Evolutionary conservation across 2,113 vertebrate genomes (phyloP).

Genomic region (Sakesphorus luctuosus): DNA sequence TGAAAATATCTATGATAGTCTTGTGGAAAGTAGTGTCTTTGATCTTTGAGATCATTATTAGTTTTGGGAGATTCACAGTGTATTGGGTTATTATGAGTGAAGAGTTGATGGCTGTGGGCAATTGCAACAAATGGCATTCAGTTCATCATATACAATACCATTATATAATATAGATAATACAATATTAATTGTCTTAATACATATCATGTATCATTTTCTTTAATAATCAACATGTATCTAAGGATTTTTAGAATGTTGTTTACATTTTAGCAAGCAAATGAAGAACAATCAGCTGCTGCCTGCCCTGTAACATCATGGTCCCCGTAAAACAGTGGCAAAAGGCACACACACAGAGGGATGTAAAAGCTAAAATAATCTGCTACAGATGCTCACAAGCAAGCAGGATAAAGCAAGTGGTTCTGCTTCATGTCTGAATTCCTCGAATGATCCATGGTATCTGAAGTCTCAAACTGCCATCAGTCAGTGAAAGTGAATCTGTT

Average conservation of each 20-base stretch:
- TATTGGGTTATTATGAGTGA: not conserved
- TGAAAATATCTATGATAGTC: not conserved
- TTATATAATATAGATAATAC: not conserved
- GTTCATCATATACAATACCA: not conserved
- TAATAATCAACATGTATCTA: not conserved
- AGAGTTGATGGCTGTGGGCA: not conserved
- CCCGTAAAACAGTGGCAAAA: not conserved
- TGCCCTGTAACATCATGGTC: not conserved
- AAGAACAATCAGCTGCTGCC: not conserved
- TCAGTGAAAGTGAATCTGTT: not conserved
- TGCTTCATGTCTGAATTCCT: not conserved
- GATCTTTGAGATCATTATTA: not conserved
- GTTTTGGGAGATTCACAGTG: not conserved
- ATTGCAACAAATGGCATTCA: not conserved
- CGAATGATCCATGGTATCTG: not conserved
- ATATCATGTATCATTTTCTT: not conserved
- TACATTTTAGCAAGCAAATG: not conserved
- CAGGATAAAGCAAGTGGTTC: not conserved
- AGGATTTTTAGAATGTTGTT: not conserved
- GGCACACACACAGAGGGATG: accelerated
- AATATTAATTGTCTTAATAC: not conserved
- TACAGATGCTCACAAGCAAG: not conserved
- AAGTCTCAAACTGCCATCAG: not conserved
- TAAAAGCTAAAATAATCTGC: not conserved
- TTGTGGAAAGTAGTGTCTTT: not conserved